Evolutionary conservation across 2,888 invertebrate genomes (phyloP).

Genomic region (Spisula solida): DNA sequence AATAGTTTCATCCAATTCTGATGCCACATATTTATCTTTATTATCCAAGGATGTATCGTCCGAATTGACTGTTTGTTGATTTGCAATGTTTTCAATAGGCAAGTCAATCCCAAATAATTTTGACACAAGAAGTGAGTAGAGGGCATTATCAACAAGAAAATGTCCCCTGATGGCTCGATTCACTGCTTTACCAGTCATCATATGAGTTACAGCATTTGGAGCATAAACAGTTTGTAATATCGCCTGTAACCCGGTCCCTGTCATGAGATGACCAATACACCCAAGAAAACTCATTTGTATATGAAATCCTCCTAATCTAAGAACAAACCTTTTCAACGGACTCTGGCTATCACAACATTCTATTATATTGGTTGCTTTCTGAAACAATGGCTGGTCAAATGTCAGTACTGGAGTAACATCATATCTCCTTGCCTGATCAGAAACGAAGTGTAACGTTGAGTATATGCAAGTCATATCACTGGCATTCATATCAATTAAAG

Average conservation of each 20-base stretch:
- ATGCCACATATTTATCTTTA: too few relatives aligned
- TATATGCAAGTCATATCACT: constrained; percentile 69
- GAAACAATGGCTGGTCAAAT: constrained; percentile 63
- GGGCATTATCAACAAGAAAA: constrained; percentile 61
- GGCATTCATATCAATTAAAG: constrained; percentile 75
- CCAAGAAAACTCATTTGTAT: constrained; percentile 73
- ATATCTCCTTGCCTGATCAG: constrained; percentile 52
- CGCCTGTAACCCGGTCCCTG: constrained; percentile 69
- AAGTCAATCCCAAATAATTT: too few relatives aligned
- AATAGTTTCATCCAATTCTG: too few relatives aligned
- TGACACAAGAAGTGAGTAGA: too few relatives aligned
- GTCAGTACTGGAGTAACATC: constrained; percentile 55
- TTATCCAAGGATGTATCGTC: too few relatives aligned
- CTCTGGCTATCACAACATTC: background rate
- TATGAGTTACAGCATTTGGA: constrained; percentile 68
- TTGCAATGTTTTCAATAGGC: too few relatives aligned
- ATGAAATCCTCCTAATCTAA: constrained; percentile 66
- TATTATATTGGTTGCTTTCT: constrained; percentile 27
- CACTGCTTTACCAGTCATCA: constrained; percentile 74
- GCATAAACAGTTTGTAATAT: constrained; percentile 72
- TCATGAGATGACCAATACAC: constrained; percentile 72
- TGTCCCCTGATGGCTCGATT: constrained; percentile 71
- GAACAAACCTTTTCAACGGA: constrained; percentile 39
- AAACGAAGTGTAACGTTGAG: constrained; percentile 68
- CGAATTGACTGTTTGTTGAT: too few relatives aligned